A percentile compares a stretch with the other conserved stretches of the same genome.
Conservation (phyloP, 2,888 invertebrate genomes). For the Lordiphosa andalusiaca region DNA sequence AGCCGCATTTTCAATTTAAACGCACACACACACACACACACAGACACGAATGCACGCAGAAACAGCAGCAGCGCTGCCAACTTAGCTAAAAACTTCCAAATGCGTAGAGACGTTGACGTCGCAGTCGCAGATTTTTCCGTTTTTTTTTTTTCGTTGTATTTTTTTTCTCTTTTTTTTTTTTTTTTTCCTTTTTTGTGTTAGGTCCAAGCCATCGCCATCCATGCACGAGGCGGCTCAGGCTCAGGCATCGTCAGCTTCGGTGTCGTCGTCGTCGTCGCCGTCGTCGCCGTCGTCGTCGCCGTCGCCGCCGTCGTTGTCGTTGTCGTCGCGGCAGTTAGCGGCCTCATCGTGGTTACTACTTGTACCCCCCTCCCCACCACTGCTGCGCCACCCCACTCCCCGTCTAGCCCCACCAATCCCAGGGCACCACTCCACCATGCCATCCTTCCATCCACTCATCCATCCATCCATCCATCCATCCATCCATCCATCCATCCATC, state of each 20-base stretch:
- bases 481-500: slow-evolving; percentile 10
- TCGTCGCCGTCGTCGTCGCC: slow-evolving; percentile 12
- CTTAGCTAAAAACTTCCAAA: slow-evolving; percentile 53
- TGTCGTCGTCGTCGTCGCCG: slow-evolving; percentile 4
- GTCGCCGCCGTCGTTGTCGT: slow-evolving; percentile 11
- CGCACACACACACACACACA: slow-evolving; percentile 41
- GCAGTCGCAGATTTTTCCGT: slow-evolving; percentile 48
- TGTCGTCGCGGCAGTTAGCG: slow-evolving; percentile 36
- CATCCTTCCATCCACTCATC: slow-evolving; percentile 8
- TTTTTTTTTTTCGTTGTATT: slow-evolving; percentile 6
- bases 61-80: slow-evolving; percentile 25
- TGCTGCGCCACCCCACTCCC: background rate
- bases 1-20: slow-evolving; percentile 67
- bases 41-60: slow-evolving; percentile 28
- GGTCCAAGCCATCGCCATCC: slow-evolving; percentile 39
- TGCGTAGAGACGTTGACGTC: slow-evolving; percentile 32
- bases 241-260: slow-evolving; percentile 12
- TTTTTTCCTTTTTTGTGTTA: slow-evolving; percentile 40
- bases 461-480: slow-evolving; percentile 5
- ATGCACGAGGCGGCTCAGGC: slow-evolving; percentile 18
- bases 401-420: background rate
- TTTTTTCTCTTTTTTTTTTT: slow-evolving; percentile 15
- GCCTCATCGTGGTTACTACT: slow-evolving; percentile 32
- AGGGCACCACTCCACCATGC: slow-evolving; percentile 4
- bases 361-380: background rate